These are phyloP conservation scores for Petrocephalus sullivani DNA, from an alignment of 2,797 vertebrate species.

Conservation along the genomic window DNA sequence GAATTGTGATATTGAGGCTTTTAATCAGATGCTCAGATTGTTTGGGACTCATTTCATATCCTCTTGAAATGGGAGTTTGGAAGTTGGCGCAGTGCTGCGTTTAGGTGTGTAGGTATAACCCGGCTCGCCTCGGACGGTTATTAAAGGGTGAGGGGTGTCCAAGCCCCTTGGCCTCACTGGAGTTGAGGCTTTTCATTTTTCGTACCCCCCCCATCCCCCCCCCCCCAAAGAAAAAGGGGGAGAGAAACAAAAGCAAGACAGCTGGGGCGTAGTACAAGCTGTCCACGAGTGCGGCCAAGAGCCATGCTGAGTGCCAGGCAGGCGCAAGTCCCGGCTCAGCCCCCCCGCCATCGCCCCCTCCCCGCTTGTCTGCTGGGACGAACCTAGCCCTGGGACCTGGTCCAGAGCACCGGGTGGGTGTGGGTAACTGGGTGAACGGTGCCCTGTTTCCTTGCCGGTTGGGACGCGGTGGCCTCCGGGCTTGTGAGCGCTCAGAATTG, in stretches of 20 bases:
- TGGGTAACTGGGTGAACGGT: background rate
- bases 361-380: constrained; percentile 8
- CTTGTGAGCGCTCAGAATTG: background rate
- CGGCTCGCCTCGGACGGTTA: background rate
- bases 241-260: background rate
- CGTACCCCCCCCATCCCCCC: no score
- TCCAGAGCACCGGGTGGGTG: background rate
- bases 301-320: background rate
- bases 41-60: background rate
- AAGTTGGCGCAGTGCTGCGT: background rate
- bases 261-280: constrained; percentile 14
- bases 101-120: constrained; percentile 1
- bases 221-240: background rate
- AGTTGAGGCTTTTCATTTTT: background rate
- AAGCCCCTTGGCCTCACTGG: background rate
- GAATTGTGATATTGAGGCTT: background rate
- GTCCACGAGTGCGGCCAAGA: constrained; percentile 15
- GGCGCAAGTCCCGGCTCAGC: constrained; percentile 11
- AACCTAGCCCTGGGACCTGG: background rate
- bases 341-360: background rate
- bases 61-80: background rate
- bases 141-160: background rate
- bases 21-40: background rate
- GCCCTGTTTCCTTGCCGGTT: background rate
- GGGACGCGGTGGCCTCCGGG: background rate